Percentiles rank a stretch among this genome's conserved stretches.
Evolutionary conservation across 2,797 vertebrate species (phyloP).

Genomic region (Coluber constrictor): DNA sequence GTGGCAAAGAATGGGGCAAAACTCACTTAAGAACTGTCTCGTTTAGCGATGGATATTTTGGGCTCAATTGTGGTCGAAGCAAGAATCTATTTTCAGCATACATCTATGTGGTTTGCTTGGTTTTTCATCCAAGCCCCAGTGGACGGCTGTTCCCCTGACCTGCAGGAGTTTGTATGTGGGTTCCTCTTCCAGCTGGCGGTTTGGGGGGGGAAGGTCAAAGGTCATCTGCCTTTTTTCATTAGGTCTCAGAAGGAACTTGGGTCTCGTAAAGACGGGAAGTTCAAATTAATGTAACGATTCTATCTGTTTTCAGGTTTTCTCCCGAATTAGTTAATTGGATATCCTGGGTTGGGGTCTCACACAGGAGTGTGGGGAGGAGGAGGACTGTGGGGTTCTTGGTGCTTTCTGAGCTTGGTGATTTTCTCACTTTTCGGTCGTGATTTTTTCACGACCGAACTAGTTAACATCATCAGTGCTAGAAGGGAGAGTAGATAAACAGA

Average conservation of each 20-base stretch:
- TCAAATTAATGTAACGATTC: conserved; percentile 35
- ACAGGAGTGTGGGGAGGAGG: too few species aligned
- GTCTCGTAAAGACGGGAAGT: conserved; percentile 35
- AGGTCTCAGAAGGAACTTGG: conserved; percentile 14
- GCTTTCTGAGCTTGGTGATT: background rate
- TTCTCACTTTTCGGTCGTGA: too few species aligned
- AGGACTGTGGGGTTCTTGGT: too few species aligned
- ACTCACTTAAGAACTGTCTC: background rate
- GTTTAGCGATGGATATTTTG: background rate
- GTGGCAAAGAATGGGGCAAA: too few species aligned
- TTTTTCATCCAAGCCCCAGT: conserved; percentile 31
- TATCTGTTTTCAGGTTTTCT: conserved; percentile 32
- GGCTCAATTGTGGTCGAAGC: background rate
- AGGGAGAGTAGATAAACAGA: background rate
- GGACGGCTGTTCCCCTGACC: conserved; percentile 4
- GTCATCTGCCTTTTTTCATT: conserved; percentile 7
- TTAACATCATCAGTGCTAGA: background rate
- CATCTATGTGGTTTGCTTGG: background rate
- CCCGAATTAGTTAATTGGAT: conserved; percentile 29
- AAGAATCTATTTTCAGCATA: background rate
- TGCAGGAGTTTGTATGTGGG: rapidly evolving
- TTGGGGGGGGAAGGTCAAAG: background rate
- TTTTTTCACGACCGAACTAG: background rate
- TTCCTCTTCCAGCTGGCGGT: background rate
- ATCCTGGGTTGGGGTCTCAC: conserved; percentile 16